Base-by-base conservation (phyloP, 2,888 invertebrate genomes). In the Tromatobia lineatoria region DNA sequence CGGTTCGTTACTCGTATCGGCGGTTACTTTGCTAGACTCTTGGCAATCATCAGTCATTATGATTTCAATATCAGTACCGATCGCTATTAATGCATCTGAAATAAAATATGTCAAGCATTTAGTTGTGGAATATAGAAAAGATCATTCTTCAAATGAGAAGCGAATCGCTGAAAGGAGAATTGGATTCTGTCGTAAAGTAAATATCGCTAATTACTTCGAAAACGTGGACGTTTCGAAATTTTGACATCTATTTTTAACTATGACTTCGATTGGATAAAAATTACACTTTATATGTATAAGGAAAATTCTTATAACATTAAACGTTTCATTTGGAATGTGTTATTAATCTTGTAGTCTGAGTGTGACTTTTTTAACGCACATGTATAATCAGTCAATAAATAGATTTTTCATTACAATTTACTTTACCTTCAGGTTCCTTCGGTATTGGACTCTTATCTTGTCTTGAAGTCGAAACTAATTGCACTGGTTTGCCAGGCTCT, bases 381-480 rank as follows among this genome's bases (percentile, higher is more conserved):
- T 54, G 10, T 23, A 2, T 8, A 0, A 54, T 23, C 20, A 57
- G 1, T 34, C 3, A 20, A 57, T 57, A 29, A 15, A 47, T 45
- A 23, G 8, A 57, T n/a, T 10, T 8, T 64, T 20, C 20, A 6
- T 59, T n/a, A 23, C n/a, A 57, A 67, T 18, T 29, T 18, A 75
- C 23, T n/a, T 52, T 20, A 83, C 83, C 83, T n/a, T 66, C 45
- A 6, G 70, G 0, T 50, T 80, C 80, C 11, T 61, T 45, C 0
- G 77, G 57, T 25, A n/a, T 57, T 54, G 83, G 80, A 75, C 66
- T 83, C 66, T 70, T 75, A 59, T 38, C 71, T 25, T 70, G 70
- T 54, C 29, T 83, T 6, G 71, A 57, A 18, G 54, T 66, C 7
- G 70, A 45, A 11, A 64, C 11, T 23, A 54, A 25, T 15, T 71